Percentiles rank a stretch among this genome's conserved stretches.
phyloP scores from a whole-genome alignment of 2,113 vertebrate species.

The Thermophis baileyi region DNA sequence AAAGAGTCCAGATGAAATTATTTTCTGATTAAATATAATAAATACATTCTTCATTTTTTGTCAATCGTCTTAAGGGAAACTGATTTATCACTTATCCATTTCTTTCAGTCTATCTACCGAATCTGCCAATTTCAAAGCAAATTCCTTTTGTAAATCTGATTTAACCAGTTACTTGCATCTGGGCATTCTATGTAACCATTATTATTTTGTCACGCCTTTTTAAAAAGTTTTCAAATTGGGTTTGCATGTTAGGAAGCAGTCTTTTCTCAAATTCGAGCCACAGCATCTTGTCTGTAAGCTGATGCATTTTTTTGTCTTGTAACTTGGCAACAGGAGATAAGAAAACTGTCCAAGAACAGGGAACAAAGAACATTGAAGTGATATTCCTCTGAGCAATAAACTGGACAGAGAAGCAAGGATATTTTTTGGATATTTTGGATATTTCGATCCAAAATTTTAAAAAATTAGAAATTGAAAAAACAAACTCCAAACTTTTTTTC shows the following conservation, averaged over 20 bases:
- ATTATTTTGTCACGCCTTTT: not conserved
- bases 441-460: not conserved
- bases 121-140: not conserved
- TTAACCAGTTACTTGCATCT: not conserved
- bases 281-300: not conserved
- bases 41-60: not conserved
- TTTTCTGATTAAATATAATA: no score
- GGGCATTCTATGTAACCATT: not conserved
- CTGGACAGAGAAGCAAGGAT: not conserved
- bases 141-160: not conserved
- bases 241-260: not conserved
- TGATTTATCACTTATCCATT: not conserved
- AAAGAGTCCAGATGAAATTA: no score
- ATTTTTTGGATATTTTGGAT: not conserved
- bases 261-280: not conserved
- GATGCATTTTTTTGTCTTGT: not conserved
- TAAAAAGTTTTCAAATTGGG: not conserved
- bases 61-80: not conserved
- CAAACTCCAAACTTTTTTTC: not conserved
- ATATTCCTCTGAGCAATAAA: not conserved
- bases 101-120: not conserved
- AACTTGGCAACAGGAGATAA: not conserved
- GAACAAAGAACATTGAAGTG: not conserved
- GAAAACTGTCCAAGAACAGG: not conserved
- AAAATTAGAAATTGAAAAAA: not conserved